These are phyloP conservation scores for Triops longicaudatus DNA, from an alignment of 1,140 invertebrate species.

Conservation along the genomic window DNA sequence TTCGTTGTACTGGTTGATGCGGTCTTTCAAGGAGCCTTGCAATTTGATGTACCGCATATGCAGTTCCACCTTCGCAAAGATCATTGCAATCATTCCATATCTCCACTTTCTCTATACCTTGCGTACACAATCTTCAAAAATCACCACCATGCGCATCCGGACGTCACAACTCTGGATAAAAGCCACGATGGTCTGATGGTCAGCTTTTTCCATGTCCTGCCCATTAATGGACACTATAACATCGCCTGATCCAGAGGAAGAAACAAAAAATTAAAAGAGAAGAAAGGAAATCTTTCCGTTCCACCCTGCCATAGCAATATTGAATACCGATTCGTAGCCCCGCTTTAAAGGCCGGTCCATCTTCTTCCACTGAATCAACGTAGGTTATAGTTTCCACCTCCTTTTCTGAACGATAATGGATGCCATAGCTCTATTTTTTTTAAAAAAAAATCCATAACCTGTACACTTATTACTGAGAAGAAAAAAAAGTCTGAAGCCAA, in stretches of 20 bases:
- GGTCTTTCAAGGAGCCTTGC: constrained; percentile 72
- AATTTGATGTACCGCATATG: constrained; percentile 85
- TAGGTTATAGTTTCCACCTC: constrained; percentile 91
- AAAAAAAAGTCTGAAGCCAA: constrained; percentile 18
- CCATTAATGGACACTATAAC: constrained; percentile 92
- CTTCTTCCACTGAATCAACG: constrained; percentile 88
- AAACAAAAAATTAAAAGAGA: constrained; percentile 17
- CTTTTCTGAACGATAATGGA: constrained; percentile 80
- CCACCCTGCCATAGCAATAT: not conserved
- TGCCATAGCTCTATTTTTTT: constrained; percentile 79
- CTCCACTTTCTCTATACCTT: constrained; percentile 51
- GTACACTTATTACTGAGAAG: constrained; percentile 5
- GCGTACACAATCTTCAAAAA: constrained; percentile 88
- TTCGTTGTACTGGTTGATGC: constrained; percentile 73
- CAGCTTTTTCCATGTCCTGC: constrained; percentile 78
- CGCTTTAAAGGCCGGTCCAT: constrained; percentile 76
- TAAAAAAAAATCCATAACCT: constrained; percentile 26
- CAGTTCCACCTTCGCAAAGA: constrained; percentile 55
- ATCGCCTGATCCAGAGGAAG: constrained; percentile 48
- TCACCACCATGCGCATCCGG: constrained; percentile 85
- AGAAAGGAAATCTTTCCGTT: not conserved
- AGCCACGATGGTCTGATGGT: constrained; percentile 80
- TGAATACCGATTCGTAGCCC: constrained; percentile 76
- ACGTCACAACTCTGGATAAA: constrained; percentile 83
- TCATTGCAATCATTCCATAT: constrained; percentile 16